A percentile compares a stretch with the other conserved stretches of the same genome.
phyloP scores from a whole-genome alignment of 2,797 vertebrate genomes.

The Poecile montanus region DNA sequence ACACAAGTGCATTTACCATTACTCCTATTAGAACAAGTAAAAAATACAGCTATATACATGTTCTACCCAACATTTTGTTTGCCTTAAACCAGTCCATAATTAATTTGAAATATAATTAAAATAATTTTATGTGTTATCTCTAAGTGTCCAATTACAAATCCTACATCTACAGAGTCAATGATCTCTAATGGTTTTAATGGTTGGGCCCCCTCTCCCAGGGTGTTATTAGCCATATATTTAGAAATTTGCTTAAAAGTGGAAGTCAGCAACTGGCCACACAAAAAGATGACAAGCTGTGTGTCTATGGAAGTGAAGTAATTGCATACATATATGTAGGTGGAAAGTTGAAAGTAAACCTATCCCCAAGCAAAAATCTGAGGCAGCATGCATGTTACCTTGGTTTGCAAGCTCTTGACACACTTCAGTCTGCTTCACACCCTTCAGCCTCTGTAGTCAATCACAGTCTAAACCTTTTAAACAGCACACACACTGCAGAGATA shows the following conservation, averaged over 20 bases:
- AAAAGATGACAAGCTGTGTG: not conserved
- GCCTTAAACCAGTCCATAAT: not conserved
- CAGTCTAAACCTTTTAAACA: not conserved
- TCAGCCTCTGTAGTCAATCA: not conserved
- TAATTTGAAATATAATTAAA: not conserved
- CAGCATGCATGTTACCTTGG: not conserved
- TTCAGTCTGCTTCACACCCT: not conserved
- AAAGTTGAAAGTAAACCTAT: not conserved
- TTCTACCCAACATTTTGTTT: not conserved
- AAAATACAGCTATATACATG: not conserved
- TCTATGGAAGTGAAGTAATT: not conserved
- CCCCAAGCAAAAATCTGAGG: not conserved
- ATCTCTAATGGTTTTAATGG: not conserved
- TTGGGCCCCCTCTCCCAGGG: not conserved
- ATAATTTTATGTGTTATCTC: not conserved
- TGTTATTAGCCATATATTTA: fast-evolving
- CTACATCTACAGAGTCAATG: not conserved
- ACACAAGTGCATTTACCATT: not conserved
- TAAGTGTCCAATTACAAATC: not conserved
- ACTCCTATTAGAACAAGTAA: not conserved
- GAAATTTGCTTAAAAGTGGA: not conserved
- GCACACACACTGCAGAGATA: not conserved
- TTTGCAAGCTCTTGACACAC: not conserved
- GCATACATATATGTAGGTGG: not conserved
- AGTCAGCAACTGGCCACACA: not conserved